Evolutionary conservation across 2,888 invertebrate species (phyloP).

Genomic region (Cephus nigrinus): DNA sequence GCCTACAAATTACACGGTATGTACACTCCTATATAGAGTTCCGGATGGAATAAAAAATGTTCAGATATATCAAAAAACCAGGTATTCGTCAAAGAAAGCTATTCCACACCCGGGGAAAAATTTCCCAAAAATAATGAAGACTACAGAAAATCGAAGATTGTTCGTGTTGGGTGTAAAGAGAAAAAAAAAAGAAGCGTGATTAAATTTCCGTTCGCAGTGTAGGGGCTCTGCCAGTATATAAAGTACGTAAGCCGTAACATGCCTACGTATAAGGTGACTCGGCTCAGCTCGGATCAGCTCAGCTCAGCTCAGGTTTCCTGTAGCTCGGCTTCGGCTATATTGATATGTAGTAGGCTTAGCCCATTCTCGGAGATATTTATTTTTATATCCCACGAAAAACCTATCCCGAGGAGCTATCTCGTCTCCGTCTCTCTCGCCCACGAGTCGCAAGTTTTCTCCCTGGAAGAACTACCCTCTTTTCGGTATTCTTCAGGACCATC

Average conservation of each 20-base stretch:
- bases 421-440: conserved; percentile 1
- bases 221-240: conserved; percentile 29
- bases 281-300: conserved; percentile 21
- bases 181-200: conserved; percentile 31
- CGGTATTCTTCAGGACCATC: background rate
- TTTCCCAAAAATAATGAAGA: background rate
- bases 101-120: conserved; percentile 13
- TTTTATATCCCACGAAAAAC: conserved; percentile 28
- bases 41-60: background rate
- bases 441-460: background rate
- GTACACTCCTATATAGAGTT: background rate
- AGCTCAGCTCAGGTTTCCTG: conserved; percentile 26
- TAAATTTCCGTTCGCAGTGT: conserved; percentile 38
- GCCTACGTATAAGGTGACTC: conserved; percentile 36
- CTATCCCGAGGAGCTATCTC: background rate
- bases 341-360: conserved; percentile 41
- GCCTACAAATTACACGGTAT: background rate
- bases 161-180: background rate
- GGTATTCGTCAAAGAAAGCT: no score
- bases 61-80: no score
- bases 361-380: conserved; percentile 39
- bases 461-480: background rate
- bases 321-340: conserved; percentile 27
- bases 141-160: background rate
- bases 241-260: conserved; percentile 38